Evolutionary conservation across 1,140 invertebrate species (phyloP), one percentile per base, ranked within the genome.

Genomic region (Nasonia vitripennis): DNA sequence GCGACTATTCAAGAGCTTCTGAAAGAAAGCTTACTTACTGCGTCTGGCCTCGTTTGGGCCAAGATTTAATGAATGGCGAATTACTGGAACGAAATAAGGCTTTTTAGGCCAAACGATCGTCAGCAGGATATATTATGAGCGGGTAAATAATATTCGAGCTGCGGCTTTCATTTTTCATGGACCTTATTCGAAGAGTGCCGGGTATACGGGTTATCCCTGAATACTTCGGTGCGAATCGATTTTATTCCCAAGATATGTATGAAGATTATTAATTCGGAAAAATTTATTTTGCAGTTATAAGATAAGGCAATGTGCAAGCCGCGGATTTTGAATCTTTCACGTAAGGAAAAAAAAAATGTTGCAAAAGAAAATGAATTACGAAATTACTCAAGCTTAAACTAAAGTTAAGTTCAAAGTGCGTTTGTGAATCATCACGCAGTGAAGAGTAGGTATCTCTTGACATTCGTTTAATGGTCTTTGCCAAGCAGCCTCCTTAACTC

Each of bases 61-160:
- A 9, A 81, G 68, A 81, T 74, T 74, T 37, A 74, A 74, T 74
- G 27, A 81, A 81, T 74, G 41, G 41, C 9, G 27, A n/a, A 7
- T 81, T n/a, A n/a, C 14, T 67, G 20, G 14, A 67, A 11, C 14
- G 62, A 67, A 5, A 67, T 20, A 17, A 20, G 14, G 62, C 62
- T 67, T 67, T 45, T 45, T 45, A 45, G 62, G 62, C 12, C n/a
- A n/a, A 67, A 67, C 11, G 62, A 67, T 67, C 62, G n/a, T 7
- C 41, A 45, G 41, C 41, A 45, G 34, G 34, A 37, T 37, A 37
- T 27, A 27, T 27, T 27, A 27, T 37, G 34, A 37, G 34, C 34
- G 5, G 6, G 41, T 11, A 45, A 45, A 10, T 45, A 45, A 45
- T 45, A 45, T 45, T 45, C 41, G 41, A 45, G 41, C 41, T 45